phyloP scores from a whole-genome alignment of 2,797 vertebrate genomes.

The Megalops cyprinoides region DNA sequence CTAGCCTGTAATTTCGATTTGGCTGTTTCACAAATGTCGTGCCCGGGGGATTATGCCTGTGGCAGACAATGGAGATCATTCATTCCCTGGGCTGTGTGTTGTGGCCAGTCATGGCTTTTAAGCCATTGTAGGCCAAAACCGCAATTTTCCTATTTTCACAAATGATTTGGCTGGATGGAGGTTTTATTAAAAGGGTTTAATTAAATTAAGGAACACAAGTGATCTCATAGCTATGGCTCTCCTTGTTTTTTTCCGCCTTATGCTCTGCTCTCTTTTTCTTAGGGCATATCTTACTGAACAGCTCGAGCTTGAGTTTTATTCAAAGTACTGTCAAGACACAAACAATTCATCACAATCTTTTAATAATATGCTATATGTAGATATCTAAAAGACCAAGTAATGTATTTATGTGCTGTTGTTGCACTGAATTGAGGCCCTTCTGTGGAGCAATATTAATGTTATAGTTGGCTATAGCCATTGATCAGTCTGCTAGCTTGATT shows the following conservation, averaged over 20 bases:
- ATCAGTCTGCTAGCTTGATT: too few species aligned
- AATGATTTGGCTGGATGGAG: too few species aligned
- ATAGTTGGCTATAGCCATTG: too few species aligned
- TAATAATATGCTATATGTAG: not conserved
- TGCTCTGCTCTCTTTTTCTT: not conserved
- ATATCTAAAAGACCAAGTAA: too few species aligned
- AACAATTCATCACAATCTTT: not conserved
- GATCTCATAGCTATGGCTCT: too few species aligned
- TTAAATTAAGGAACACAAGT: too few species aligned
- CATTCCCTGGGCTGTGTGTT: not conserved
- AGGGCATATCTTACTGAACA: not conserved
- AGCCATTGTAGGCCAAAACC: not conserved
- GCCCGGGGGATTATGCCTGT: constrained; percentile 1
- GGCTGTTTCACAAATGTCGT: not conserved
- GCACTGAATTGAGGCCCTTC: too few species aligned
- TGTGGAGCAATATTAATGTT: too few species aligned
- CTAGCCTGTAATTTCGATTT: not conserved
- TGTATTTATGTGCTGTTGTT: too few species aligned
- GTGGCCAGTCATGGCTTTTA: constrained; percentile 3
- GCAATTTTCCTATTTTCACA: not conserved
- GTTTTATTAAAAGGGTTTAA: too few species aligned
- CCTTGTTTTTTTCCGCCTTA: not conserved
- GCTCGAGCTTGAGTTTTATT: not conserved
- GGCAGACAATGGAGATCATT: not conserved
- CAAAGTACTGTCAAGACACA: not conserved